Conservation (phyloP, 2,113 vertebrate species). For the Nothoprocta pentlandii region DNA sequence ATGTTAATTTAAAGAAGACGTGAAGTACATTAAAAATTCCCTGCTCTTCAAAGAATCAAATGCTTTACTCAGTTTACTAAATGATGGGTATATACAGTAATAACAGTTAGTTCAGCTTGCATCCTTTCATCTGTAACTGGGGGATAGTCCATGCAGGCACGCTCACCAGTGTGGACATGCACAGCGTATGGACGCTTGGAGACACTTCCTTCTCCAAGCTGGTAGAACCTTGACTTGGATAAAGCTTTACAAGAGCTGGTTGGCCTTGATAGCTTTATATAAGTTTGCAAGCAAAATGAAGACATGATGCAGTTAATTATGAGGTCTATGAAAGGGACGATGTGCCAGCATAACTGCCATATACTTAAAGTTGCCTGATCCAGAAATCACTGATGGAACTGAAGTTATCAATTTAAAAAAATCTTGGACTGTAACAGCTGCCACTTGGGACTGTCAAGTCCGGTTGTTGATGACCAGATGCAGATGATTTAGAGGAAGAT, state of each 20-base stretch:
- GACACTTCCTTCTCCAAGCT: background rate
- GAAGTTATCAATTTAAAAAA: constrained; percentile 7
- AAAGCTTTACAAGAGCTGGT: background rate
- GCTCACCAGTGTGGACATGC: background rate
- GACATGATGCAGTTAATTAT: background rate
- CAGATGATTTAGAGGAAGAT: constrained; percentile 24
- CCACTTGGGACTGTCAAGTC: background rate
- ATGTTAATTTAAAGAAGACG: constrained; percentile 1
- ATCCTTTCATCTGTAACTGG: background rate
- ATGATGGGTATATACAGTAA: background rate
- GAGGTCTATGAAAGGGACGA: background rate
- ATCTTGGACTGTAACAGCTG: background rate
- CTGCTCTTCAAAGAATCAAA: background rate
- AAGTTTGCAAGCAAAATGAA: constrained; percentile 12
- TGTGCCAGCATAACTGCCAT: background rate
- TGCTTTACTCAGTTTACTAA: background rate
- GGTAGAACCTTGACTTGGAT: background rate
- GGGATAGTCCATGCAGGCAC: background rate
- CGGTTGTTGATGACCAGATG: constrained; percentile 37
- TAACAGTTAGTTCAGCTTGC: background rate
- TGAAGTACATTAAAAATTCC: background rate
- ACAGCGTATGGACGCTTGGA: background rate
- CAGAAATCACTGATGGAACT: background rate
- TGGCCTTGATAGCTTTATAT: background rate
- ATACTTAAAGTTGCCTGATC: background rate